Base-by-base conservation (phyloP, 2,113 vertebrate genomes). In the Arenaria interpres region DNA sequence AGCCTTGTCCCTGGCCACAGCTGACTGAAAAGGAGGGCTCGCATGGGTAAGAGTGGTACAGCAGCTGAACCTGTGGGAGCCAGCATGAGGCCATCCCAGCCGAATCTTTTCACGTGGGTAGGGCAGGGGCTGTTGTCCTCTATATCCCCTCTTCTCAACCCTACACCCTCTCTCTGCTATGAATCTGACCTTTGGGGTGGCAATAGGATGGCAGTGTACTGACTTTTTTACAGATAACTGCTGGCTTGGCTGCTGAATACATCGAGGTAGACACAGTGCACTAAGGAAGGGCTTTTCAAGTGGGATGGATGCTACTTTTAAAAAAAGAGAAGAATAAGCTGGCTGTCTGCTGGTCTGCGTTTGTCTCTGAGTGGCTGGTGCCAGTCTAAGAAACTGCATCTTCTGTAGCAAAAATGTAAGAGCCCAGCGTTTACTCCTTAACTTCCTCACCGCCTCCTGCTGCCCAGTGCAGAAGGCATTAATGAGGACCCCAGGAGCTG, bases 11-110 rank as follows among this genome's bases (percentile, higher is more conserved):
- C 45, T 64, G 57, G 19, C 16, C 9, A 7, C 13, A 5, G 17
- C 32, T 53, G 43, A 4, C n/a, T 0, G 3, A 27, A 63, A 50
- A 46, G 43, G 11, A 68, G 28, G 23, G 22, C 11, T 60, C 2
- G 0, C 0, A 0, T 30, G 27, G 32, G 17, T 28, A 7, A 8
- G 30, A 30, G 30, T 4, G 12, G 5, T 17, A 4, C 0, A 0
- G 56, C 24, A 74, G 12, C 32, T 23, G 25, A 68, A 45, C 20
- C 24, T 7, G 9, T 2, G 22, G 30, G 27, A 87, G 7, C 4
- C 74, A 81, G 33, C 59, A 53, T 22, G 56, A 59, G 27, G 20
- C 33, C 51, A 74, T 33, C 37, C 17, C 48, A 59, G 50, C 1
- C 59, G 77, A 63, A 56, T 6, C 7, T 86, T 90, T 81, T 79